Conservation (phyloP, 30 jellyfish, hydroid and myxozoan species). For the Chrysaora quinquecirrha region DNA sequence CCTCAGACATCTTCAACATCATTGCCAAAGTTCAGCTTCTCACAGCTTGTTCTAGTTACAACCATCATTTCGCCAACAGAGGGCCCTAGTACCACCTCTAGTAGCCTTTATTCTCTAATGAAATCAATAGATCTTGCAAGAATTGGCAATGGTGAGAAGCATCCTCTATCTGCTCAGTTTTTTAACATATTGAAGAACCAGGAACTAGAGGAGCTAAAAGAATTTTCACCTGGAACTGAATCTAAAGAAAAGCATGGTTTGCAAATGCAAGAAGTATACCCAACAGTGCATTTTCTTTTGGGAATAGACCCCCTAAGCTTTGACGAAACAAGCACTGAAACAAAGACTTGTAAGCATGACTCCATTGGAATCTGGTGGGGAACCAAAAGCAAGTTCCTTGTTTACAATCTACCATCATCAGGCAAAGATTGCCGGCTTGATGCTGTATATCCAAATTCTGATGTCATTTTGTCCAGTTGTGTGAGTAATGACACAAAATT, state of each 20-base stretch:
- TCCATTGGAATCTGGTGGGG: constrained; percentile 54
- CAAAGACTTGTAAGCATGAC: constrained; percentile 18
- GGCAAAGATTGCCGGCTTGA: constrained; percentile 41
- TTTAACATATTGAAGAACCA: constrained; percentile 27
- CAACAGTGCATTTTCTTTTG: constrained; percentile 45
- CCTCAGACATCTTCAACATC: constrained; percentile 4
- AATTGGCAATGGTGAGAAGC: constrained; percentile 50
- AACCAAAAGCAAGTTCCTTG: constrained; percentile 27
- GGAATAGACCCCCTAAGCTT: not conserved
- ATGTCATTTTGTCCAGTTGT: constrained; percentile 33
- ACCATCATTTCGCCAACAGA: constrained; percentile 15
- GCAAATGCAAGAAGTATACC: not conserved
- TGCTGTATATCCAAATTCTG: constrained; percentile 42
- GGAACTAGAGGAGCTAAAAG: constrained; percentile 9
- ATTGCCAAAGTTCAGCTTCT: not conserved
- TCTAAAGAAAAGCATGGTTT: too few relatives aligned
- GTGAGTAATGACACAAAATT: constrained; percentile 40
- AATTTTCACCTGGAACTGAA: not conserved
- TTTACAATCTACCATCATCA: constrained; percentile 47
- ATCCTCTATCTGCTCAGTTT: constrained; percentile 16
- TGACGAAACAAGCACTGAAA: not conserved
- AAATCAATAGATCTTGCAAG: constrained; percentile 16
- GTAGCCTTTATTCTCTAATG: not conserved
- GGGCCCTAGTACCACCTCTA: constrained; percentile 1
- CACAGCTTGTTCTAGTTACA: constrained; percentile 5